Base-by-base conservation (phyloP, 2,888 invertebrate species). In the Cetonia aurata region DNA sequence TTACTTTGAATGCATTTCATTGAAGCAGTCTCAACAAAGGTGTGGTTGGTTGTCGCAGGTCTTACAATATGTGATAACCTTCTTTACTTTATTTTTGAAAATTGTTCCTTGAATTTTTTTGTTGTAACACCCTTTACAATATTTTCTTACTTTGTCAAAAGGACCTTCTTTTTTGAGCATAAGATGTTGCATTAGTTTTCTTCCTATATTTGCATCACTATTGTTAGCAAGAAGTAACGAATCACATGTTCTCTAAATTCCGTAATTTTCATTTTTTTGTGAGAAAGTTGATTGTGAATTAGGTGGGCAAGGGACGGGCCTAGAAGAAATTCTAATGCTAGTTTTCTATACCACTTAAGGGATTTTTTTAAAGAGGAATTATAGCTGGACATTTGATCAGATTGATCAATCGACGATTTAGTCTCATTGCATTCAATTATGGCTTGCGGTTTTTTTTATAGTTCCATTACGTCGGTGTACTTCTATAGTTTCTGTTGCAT, bases 281-380 rank as follows among this genome's bases (percentile, higher is more conserved):
- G 12, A 68, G 57, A 62, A 73, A 57, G 46, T 73, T 65, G n/a
- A n/a, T n/a, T n/a, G n/a, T n/a, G n/a, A n/a, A n/a, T n/a, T n/a
- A 69, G 67, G 70, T 13, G 76, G 74, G 71, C 75, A 19, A 75
- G 52, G 9, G 73, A 67, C 25, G 72, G 70, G 15, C 75, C 77
- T 33, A 75, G 17, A 53, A 79, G 70, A 13, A 77, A 53, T 69
- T 80, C 79, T 48, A 79, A 73, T 13, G 72, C 75, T 44, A 75
- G 55, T 71, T 77, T 76, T 65, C 67, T 67, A 53, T 72, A 72
- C 75, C 71, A 73, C 48, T 73, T 74, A 33, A 74, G 4, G 42
- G 71, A 56, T 57, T 66, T 74, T 66, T 73, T 52, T 33, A 74
- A 55, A 57, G 69, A 59, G 55, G 56, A 67, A 71, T 71, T 72